Base-by-base conservation (phyloP, 2,888 invertebrate genomes). In the Cinara cedri region DNA sequence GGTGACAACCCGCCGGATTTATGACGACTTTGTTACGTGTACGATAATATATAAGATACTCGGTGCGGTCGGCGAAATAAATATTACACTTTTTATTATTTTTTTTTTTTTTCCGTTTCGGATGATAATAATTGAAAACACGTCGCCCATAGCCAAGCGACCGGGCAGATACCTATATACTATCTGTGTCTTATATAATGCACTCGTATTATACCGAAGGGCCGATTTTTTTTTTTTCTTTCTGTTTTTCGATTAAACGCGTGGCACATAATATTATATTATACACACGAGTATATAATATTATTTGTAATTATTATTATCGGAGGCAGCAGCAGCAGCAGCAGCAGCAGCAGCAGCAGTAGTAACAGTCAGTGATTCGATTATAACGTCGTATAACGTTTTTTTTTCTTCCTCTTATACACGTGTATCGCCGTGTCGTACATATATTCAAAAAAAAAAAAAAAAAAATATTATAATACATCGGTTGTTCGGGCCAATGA, bases 101-200 rank as follows among this genome's bases (percentile, higher is more conserved):
- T 34, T 34, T 34, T 34, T 34, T 34, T 21, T n/a, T n/a, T 34
- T 57, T 24, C n/a, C 21, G 21, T 74, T 63, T 63, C 46, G 60
- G 46, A 72, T 46, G 26, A 9, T 78, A 68, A 34, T 68, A 78
- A 78, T 78, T 78, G 68, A 78, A 78, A 78, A 78, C 78, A 65
- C 78, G 68, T 78, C 78, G 78, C 78, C 78, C 21, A 21, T 9
- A 72, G 75, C 14, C 14, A 70, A 70, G 34, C 34, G 6, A n/a
- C n/a, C n/a, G n/a, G n/a, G n/a, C n/a, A n/a, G n/a, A n/a, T n/a
- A n/a, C n/a, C n/a, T n/a, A n/a, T n/a, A n/a, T n/a, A n/a, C n/a
- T n/a, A n/a, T n/a, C n/a, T n/a, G n/a, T n/a, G n/a, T n/a, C n/a
- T 34, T 34, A 6, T 34, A 34, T 34, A 4, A 34, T 6, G 34